Percentiles rank a stretch among this genome's conserved stretches.
Evolutionary conservation across 2,797 vertebrate genomes (phyloP).

Genomic region (Hirundo rustica): DNA sequence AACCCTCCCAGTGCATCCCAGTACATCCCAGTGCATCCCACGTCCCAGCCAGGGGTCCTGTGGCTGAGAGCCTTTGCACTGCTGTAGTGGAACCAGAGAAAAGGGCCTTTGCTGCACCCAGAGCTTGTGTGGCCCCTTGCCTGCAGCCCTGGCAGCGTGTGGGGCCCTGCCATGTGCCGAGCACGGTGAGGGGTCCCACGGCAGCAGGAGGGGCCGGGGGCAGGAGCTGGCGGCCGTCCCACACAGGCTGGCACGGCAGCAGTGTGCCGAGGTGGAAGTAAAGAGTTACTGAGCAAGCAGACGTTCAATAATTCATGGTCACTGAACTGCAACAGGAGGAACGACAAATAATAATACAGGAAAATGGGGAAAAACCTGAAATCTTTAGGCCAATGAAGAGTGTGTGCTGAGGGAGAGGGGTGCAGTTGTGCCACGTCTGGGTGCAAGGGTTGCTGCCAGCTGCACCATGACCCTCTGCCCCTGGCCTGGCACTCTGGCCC

Average conservation of each 20-base stretch:
- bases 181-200: accelerated
- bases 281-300: conserved; percentile 54
- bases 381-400: conserved; percentile 23
- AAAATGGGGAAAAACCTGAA: conserved; percentile 51
- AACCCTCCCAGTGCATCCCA: neutral
- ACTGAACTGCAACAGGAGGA: conserved; percentile 58
- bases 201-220: neutral
- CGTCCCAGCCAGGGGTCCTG: accelerated
- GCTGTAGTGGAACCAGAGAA: accelerated
- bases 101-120: neutral
- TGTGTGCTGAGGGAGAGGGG: neutral
- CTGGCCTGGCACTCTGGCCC: accelerated
- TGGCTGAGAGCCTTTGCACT: neutral
- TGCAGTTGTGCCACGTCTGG: neutral
- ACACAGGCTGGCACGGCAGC: neutral
- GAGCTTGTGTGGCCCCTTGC: accelerated
- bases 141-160: accelerated
- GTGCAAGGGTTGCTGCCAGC: neutral
- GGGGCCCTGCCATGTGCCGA: neutral
- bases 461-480: neutral
- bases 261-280: conserved; percentile 42
- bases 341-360: conserved; percentile 55
- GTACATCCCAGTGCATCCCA: neutral
- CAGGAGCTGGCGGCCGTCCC: neutral
- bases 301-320: conserved; percentile 59